Conservation (phyloP, 2,888 invertebrate genomes). For the Diadegma fenestrale region DNA sequence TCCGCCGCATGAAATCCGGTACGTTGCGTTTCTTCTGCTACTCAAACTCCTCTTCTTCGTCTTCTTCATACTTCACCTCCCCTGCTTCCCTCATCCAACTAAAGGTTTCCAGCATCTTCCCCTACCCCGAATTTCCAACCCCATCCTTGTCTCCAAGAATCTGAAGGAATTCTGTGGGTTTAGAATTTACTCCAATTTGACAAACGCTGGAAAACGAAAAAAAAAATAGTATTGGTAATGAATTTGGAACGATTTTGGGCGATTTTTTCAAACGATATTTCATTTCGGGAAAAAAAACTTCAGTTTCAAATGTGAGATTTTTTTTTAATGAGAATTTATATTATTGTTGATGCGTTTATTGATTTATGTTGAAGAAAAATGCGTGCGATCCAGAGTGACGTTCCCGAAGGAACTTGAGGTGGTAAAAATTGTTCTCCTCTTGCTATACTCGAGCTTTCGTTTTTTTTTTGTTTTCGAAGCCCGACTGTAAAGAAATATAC, state of each 20-base stretch:
- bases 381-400: background rate
- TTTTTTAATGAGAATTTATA: background rate
- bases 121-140: background rate
- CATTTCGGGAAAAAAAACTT: background rate
- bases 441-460: conserved; percentile 34
- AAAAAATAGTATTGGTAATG: too few species aligned
- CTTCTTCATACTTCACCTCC: conserved; percentile 54
- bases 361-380: background rate
- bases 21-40: conserved; percentile 59
- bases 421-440: conserved; percentile 18
- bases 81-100: conserved; percentile 35
- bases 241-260: background rate
- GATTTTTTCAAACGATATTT: background rate
- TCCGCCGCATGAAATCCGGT: conserved; percentile 31
- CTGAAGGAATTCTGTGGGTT: background rate
- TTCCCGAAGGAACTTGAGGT: conserved; percentile 24
- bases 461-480: conserved; percentile 8
- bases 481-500: background rate
- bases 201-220: background rate
- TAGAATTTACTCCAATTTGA: background rate
- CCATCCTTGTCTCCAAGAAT: background rate
- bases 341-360: background rate
- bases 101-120: conserved; percentile 2
- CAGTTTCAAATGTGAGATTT: background rate
- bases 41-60: conserved; percentile 43